Evolutionary conservation across 2,888 invertebrate genomes (phyloP).

Genomic region (Drosophila planitibia): DNA sequence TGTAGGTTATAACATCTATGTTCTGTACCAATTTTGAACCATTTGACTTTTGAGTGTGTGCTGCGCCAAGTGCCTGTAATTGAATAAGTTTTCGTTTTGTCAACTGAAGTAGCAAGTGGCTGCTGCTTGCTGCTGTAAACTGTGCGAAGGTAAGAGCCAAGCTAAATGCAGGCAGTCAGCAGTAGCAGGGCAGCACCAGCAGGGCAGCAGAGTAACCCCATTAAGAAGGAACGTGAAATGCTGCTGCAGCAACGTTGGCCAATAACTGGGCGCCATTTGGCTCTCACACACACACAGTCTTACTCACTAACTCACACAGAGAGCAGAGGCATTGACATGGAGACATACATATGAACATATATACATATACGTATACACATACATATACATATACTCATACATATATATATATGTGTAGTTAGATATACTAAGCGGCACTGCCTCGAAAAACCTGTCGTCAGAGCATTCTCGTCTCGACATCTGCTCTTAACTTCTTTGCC

Average conservation of each 20-base stretch:
- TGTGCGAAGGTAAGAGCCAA: conserved; percentile 62
- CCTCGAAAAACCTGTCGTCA: conserved; percentile 56
- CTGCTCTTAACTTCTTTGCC: conserved; percentile 71
- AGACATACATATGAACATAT: conserved; percentile 17
- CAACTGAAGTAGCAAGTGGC: conserved; percentile 43
- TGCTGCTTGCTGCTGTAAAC: conserved; percentile 21
- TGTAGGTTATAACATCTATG: conserved; percentile 15
- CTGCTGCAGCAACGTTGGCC: conserved; percentile 35
- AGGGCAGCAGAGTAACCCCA: conserved; percentile 61
- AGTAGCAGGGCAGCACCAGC: conserved; percentile 34
- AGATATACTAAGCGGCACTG: conserved; percentile 35
- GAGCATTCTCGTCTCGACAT: conserved; percentile 51
- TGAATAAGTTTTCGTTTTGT: conserved; percentile 69
- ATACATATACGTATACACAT: background rate
- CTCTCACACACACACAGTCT: conserved; percentile 18
- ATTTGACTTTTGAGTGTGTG: conserved; percentile 52
- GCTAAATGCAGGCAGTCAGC: conserved; percentile 17
- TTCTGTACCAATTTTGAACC: conserved; percentile 34
- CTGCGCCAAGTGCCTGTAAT: conserved; percentile 66
- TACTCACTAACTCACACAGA: background rate
- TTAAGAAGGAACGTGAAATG: conserved; percentile 59
- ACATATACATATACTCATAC: background rate
- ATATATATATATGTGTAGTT: conserved; percentile 10
- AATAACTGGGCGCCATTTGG: conserved; percentile 49
- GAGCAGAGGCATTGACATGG: conserved; percentile 42